Evolutionary conservation across 1,140 invertebrate genomes (phyloP), one percentile per base, ranked within the genome.

Genomic region (Euwallacea similis): DNA sequence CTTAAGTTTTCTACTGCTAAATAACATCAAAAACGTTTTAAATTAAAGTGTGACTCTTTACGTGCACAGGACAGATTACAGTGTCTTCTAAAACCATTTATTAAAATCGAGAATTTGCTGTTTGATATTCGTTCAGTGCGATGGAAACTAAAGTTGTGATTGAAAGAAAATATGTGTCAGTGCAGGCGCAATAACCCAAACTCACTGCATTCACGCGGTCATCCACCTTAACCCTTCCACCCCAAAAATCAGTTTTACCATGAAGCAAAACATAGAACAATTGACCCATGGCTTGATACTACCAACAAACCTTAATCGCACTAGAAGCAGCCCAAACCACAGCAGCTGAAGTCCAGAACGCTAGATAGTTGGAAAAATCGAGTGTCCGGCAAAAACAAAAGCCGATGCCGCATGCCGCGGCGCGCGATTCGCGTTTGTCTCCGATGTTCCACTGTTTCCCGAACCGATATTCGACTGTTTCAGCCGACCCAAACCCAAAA

Each of bases 391-490:
- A 50, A 50, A 50, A 50, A 50, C 46, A 50, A 65, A 55, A 65
- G 33, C 63, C 8, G 54, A n/a, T 41, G 63, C 50, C 16, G 63
- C 63, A 65, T 65, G 53, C 63, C 60, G 42, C 42, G 60, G 43
- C 60, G 60, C 47, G 63, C 46, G 63, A 54, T 54, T 65, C 50
- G 63, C 50, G 63, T 46, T 16, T 50, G 64, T 33, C 13, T 67
- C 11, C 42, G 66, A 59, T 44, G 42, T 66, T 66, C 50, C 9
- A 67, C 54, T 13, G 66, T 43, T 67, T 43, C 42, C 42, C 63
- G 63, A 53, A 44, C 66, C 11, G 66, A 56, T 59, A 44, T 50
- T 67, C 54, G 58, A 67, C 58, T 59, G 66, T 58, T 56, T 58
- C 54, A 47, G 53, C 44, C 46, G 16, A 42, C 41, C 44, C 42